Evolutionary conservation across 2,888 invertebrate species (phyloP).

Genomic region (Lordiphosa fenestrarum): DNA sequence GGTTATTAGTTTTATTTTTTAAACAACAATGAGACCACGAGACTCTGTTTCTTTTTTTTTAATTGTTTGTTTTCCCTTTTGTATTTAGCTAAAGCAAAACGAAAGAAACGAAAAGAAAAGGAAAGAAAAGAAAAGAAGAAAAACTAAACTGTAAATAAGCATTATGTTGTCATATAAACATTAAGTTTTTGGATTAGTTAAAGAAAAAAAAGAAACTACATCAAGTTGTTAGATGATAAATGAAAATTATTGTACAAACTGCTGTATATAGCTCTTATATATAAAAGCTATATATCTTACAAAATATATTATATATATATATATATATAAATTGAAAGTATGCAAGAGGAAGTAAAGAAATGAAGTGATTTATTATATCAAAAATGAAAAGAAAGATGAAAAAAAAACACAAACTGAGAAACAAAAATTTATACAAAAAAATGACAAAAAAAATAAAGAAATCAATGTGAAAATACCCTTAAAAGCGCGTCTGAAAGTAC

Average conservation of each 20-base stretch:
- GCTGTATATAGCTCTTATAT: slow-evolving; percentile 23
- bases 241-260: slow-evolving; percentile 68
- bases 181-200: slow-evolving; percentile 60
- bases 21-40: slow-evolving; percentile 58
- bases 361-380: slow-evolving; percentile 70
- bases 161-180: slow-evolving; percentile 66
- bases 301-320: slow-evolving; percentile 26
- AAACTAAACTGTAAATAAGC: slow-evolving; percentile 37
- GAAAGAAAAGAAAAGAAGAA: slow-evolving; percentile 31
- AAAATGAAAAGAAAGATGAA: slow-evolving; percentile 48
- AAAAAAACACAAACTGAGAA: slow-evolving; percentile 37
- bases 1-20: slow-evolving; percentile 36
- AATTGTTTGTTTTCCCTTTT: slow-evolving; percentile 59
- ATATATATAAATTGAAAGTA: slow-evolving; percentile 40
- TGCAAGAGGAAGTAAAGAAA: slow-evolving; percentile 43
- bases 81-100: slow-evolving; percentile 39
- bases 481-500: slow-evolving; percentile 77
- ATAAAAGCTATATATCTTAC: slow-evolving; percentile 37
- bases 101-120: slow-evolving; percentile 33
- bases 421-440: slow-evolving; percentile 68
- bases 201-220: slow-evolving; percentile 21
- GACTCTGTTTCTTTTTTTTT: slow-evolving; percentile 47
- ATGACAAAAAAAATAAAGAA: slow-evolving; percentile 62
- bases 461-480: slow-evolving; percentile 52
- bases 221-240: slow-evolving; percentile 61